phyloP scores from a whole-genome alignment of 1,140 invertebrate genomes.

The Galendromus occidentalis region DNA sequence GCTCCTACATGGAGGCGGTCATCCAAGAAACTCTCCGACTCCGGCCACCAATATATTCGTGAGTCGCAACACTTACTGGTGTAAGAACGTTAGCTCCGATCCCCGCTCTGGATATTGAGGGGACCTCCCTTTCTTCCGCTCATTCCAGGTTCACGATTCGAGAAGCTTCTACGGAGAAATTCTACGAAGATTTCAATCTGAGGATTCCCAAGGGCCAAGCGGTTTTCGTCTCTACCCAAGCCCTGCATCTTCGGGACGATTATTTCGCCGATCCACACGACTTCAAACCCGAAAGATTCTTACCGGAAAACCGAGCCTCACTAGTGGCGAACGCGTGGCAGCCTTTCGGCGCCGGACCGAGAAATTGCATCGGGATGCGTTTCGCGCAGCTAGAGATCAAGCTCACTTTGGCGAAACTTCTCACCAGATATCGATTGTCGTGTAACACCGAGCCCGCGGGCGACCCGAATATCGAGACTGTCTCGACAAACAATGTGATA shows the following conservation, averaged over 20 bases:
- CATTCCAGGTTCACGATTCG: constrained; percentile 1
- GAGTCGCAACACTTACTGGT: no score
- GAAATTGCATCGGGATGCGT: neutral
- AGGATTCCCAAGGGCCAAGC: neutral
- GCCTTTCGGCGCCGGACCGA: neutral
- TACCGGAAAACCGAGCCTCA: neutral
- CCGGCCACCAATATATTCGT: neutral
- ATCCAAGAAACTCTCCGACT: neutral
- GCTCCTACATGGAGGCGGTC: neutral
- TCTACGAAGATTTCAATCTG: neutral
- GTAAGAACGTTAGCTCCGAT: no score
- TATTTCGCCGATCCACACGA: neutral
- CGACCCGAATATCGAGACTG: neutral
- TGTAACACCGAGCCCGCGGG: neutral
- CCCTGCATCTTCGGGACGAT: neutral
- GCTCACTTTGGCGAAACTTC: neutral
- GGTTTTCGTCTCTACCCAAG: neutral
- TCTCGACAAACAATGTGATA: neutral
- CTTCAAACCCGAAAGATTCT: neutral
- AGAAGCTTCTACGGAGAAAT: neutral
- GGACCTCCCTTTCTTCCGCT: no score
- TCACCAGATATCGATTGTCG: neutral
- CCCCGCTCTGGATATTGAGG: no score
- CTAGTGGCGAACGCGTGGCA: neutral
- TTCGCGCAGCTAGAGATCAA: neutral